Base-by-base conservation (phyloP, 1,140 invertebrate species). In the Eurosta solidaginis region DNA sequence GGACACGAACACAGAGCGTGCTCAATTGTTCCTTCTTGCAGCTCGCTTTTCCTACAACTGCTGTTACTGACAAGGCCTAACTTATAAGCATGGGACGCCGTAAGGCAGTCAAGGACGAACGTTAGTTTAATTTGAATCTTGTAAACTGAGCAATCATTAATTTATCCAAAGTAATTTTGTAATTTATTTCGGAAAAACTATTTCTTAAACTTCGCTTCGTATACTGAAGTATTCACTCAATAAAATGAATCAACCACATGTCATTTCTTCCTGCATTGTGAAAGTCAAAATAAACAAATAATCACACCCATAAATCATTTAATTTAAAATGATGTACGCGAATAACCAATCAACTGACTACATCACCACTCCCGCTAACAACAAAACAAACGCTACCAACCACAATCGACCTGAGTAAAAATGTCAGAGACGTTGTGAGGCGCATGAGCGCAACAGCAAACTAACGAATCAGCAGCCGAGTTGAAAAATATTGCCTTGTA, bases 381-480 rank as follows among this genome's bases (percentile, higher is more conserved):
- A 68, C 59, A 2, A 17, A 17, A 68, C 2, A 36, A 40, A 33
- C 12, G 33, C n/a, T n/a, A 68, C 33, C 29, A 40, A 68, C 59
- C 59, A 68, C n/a, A 68, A 33, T 33, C 59, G n/a, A n/a, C 17
- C 54, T n/a, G 17, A 68, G 33, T 5, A 20, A 68, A 40, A 33
- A 40, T 40, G 36, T 10, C 6, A 68, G 59, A 42, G 59, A 68
- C 59, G 59, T 33, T 68, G 59, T 40, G 33, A 17, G 33, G 59
- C 59, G 59, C 59, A 68, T 68, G 59, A 68, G 59, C 59, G 17
- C 59, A n/a, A 14, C 29, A 22, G 3, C 3, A 4, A 40, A n/a
- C n/a, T 5, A 68, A 68, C 59, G 59, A 68, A 68, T 68, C 59
- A 68, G 59, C 33, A 40, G 40, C 27, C 10, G 59, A 68, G 59